A percentile compares a stretch with the other conserved stretches of the same genome.
Conservation (phyloP, 2,113 vertebrate genomes). For the Brachirus orientalis region DNA sequence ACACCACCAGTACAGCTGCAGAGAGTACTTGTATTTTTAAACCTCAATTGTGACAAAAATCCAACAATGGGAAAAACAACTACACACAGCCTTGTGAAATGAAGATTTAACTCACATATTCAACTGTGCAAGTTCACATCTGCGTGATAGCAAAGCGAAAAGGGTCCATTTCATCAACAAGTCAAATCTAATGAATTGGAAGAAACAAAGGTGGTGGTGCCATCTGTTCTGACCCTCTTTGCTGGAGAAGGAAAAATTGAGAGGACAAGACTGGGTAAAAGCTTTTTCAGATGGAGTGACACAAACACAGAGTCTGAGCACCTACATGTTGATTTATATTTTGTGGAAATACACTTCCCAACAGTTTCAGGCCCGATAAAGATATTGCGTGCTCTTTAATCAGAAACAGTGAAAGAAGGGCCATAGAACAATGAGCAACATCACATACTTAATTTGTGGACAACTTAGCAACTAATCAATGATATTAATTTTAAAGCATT, state of each 20-base stretch:
- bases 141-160: conserved; percentile 71
- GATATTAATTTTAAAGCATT: conserved; percentile 58
- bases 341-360: conserved; percentile 53
- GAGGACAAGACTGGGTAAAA: conserved; percentile 21
- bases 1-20: conserved; percentile 27
- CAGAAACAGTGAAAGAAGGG: conserved; percentile 25
- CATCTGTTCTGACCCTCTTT: conserved; percentile 81
- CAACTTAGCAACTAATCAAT: conserved; percentile 64
- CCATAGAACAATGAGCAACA: conserved; percentile 54
- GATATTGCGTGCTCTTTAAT: conserved; percentile 40
- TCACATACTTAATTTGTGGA: conserved; percentile 69
- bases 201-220: conserved; percentile 78
- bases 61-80: neutral
- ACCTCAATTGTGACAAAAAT: conserved; percentile 24
- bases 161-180: conserved; percentile 84
- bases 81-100: conserved; percentile 4
- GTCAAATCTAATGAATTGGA: conserved; percentile 82
- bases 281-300: neutral
- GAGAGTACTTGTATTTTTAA: conserved; percentile 1
- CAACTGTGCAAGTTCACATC: conserved; percentile 70
- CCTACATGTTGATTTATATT: conserved; percentile 47
- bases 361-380: conserved; percentile 36
- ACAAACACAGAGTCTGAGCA: conserved; percentile 18
- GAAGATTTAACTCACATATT: conserved; percentile 18
- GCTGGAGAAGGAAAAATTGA: conserved; percentile 49